These are phyloP conservation scores for Nephrocerus scutellatus DNA, from an alignment of 2,888 invertebrate species.

Conservation along the genomic window DNA sequence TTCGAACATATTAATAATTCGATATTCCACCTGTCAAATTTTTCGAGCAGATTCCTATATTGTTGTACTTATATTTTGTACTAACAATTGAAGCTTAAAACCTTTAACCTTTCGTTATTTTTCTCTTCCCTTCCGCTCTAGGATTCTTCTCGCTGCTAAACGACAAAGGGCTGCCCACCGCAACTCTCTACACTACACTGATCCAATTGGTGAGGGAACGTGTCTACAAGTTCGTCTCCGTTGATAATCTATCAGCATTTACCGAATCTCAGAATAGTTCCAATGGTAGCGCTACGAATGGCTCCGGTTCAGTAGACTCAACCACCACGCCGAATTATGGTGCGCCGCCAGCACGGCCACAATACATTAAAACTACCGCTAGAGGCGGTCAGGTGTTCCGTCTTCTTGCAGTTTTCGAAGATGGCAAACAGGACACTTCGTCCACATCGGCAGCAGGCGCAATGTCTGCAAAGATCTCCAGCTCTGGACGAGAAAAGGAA, in stretches of 20 bases:
- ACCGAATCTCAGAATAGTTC: slow-evolving; percentile 41
- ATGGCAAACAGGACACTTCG: slow-evolving; percentile 53
- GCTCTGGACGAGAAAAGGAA: slow-evolving; percentile 43
- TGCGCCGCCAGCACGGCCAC: slow-evolving; percentile 34
- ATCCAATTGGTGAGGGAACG: slow-evolving; percentile 62
- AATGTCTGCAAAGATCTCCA: too few relatives aligned
- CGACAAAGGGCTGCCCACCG: slow-evolving; percentile 60
- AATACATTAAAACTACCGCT: slow-evolving; percentile 64
- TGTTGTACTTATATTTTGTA: too few relatives aligned
- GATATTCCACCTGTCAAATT: too few relatives aligned
- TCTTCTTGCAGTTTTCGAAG: slow-evolving; percentile 67
- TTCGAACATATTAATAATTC: too few relatives aligned
- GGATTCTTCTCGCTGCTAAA: slow-evolving; percentile 65
- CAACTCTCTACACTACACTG: slow-evolving; percentile 58
- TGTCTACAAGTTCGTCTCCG: slow-evolving; percentile 51
- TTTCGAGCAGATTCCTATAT: too few relatives aligned
- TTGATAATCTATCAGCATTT: slow-evolving; percentile 46
- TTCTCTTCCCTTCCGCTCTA: slow-evolving; percentile 35
- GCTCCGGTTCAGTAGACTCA: slow-evolving; percentile 23
- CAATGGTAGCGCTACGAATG: slow-evolving; percentile 19
- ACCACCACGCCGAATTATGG: slow-evolving; percentile 6
- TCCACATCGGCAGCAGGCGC: too few relatives aligned
- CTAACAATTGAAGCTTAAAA: too few relatives aligned
- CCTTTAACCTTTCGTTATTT: too few relatives aligned
- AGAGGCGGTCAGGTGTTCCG: slow-evolving; percentile 66